phyloP scores from a whole-genome alignment of 2,888 invertebrate species.

The Drosophila vallismaia region DNA sequence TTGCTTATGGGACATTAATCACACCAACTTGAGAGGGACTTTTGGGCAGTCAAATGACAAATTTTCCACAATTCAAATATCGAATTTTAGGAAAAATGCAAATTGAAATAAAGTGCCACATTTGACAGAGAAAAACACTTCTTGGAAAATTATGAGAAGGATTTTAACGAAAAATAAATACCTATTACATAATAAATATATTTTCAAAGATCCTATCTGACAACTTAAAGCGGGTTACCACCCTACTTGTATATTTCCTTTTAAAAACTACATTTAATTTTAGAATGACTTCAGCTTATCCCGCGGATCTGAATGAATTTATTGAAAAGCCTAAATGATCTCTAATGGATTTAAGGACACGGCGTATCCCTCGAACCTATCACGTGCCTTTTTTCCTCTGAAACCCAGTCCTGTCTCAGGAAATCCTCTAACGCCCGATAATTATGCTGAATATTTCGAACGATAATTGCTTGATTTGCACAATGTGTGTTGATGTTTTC shows the following conservation, averaged over 20 bases:
- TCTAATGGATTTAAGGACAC: slow-evolving; percentile 29
- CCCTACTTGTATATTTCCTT: background rate
- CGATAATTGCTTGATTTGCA: slow-evolving; percentile 78
- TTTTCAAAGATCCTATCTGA: background rate
- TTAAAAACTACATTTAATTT: background rate
- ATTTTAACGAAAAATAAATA: background rate
- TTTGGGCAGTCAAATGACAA: slow-evolving; percentile 31
- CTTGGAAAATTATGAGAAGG: too few species aligned
- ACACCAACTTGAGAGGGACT: slow-evolving; percentile 11
- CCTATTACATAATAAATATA: background rate
- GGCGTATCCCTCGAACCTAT: slow-evolving; percentile 9
- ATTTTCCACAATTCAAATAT: slow-evolving; percentile 14
- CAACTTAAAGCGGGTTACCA: background rate
- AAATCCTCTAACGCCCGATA: slow-evolving; percentile 59
- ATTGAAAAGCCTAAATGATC: slow-evolving; percentile 28
- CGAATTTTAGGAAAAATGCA: slow-evolving; percentile 9
- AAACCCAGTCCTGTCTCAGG: slow-evolving; percentile 6
- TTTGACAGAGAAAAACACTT: background rate
- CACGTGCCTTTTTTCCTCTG: slow-evolving; percentile 42
- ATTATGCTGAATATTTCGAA: slow-evolving; percentile 68
- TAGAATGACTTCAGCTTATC: slow-evolving; percentile 6
- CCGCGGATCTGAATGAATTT: slow-evolving; percentile 10
- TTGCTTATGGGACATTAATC: slow-evolving; percentile 25
- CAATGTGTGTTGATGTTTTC: slow-evolving; percentile 75
- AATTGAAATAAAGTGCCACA: slow-evolving; percentile 2